Percentiles rank a stretch among this genome's conserved stretches.
These are phyloP conservation scores for Ischnus inquisitorius DNA, from an alignment of 2,888 invertebrate genomes.

Conservation along the genomic window DNA sequence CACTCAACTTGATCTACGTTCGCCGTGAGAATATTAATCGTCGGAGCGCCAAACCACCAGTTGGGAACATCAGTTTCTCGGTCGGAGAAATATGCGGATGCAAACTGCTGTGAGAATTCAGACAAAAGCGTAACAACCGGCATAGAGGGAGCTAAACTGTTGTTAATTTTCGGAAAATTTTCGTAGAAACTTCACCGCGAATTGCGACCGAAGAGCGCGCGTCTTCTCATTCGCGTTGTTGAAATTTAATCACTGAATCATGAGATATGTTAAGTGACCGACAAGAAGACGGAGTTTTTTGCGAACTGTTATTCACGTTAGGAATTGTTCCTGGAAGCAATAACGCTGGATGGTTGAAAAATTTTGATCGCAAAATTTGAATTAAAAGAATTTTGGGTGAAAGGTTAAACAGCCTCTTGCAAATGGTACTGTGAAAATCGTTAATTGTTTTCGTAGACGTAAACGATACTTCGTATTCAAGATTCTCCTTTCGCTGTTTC, in stretches of 20 bases:
- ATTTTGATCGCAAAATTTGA: too few relatives aligned
- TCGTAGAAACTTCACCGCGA: neutral
- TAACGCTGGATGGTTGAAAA: too few relatives aligned
- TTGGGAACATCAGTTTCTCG: slow-evolving; percentile 35
- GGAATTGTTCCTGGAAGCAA: too few relatives aligned
- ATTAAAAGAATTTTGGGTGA: slow-evolving; percentile 14
- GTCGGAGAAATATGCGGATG: slow-evolving; percentile 43
- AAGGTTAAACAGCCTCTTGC: too few relatives aligned
- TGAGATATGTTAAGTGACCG: slow-evolving; percentile 1
- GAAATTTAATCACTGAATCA: slow-evolving; percentile 4
- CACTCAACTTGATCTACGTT: slow-evolving; percentile 49
- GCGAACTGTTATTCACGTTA: too few relatives aligned
- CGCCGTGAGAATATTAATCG: slow-evolving; percentile 4
- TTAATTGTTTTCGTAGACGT: slow-evolving; percentile 12
- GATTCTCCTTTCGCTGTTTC: slow-evolving; percentile 22
- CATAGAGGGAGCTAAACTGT: slow-evolving; percentile 23
- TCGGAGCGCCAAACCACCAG: slow-evolving; percentile 1
- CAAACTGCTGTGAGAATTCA: slow-evolving; percentile 47
- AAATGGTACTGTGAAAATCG: slow-evolving; percentile 29
- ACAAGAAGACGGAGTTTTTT: too few relatives aligned
- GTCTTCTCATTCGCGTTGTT: slow-evolving; percentile 22
- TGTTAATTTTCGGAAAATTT: slow-evolving; percentile 54
- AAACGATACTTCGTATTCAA: slow-evolving; percentile 18
- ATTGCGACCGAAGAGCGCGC: slow-evolving; percentile 17
- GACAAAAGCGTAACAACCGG: slow-evolving; percentile 42